Evolutionary conservation across 2,888 invertebrate genomes (phyloP).

Genomic region (Criorhina ranunculi): DNA sequence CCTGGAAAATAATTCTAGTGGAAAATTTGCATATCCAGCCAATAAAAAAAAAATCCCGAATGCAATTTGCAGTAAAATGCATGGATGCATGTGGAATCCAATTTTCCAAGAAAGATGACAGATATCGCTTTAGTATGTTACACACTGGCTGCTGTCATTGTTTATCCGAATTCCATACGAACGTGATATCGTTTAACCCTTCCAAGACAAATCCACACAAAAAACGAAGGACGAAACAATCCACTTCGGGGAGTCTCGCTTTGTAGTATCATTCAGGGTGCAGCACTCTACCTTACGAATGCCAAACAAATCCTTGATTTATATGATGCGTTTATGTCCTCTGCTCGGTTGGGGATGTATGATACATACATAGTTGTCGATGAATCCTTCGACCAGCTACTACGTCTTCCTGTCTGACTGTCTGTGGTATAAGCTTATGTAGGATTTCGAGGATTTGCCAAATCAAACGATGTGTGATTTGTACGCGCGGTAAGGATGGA

Average conservation of each 20-base stretch:
- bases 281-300: constrained; percentile 64
- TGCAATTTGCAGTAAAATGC: constrained; percentile 75
- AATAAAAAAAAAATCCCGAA: constrained; percentile 44
- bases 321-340: constrained; percentile 73
- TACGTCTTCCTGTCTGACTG: constrained; percentile 72
- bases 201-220: constrained; percentile 35
- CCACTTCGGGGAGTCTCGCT: constrained; percentile 25
- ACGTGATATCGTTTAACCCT: constrained; percentile 61
- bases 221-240: constrained; percentile 48
- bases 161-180: constrained; percentile 38
- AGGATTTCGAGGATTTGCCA: constrained; percentile 74
- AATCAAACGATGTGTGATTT: constrained; percentile 76
- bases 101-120: constrained; percentile 62
- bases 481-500: constrained; percentile 64
- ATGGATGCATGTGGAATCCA: constrained; percentile 66
- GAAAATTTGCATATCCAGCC: constrained; percentile 62
- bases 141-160: constrained; percentile 42
- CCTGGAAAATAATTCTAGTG: constrained; percentile 59
- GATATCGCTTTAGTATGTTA: constrained; percentile 59
- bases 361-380: constrained; percentile 29
- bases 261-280: constrained; percentile 58
- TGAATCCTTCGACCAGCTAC: constrained; percentile 46
- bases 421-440: constrained; percentile 66
- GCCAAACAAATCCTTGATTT: constrained; percentile 76
- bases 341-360: constrained; percentile 8